Conservation (phyloP, 2,113 vertebrate species). For the Gymnorhina tibicen region DNA sequence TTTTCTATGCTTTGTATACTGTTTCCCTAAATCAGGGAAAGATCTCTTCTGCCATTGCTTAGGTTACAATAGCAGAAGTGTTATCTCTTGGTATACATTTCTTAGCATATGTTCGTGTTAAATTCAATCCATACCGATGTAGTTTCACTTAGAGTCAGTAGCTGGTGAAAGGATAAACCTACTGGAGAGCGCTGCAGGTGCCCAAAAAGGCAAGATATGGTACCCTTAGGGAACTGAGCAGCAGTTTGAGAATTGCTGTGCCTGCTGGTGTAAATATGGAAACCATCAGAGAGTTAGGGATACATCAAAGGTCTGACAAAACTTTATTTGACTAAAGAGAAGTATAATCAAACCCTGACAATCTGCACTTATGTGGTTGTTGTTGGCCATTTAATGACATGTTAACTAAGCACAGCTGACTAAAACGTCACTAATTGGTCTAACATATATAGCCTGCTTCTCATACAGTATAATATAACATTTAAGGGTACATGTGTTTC, state of each 20-base stretch:
- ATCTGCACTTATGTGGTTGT: conserved; percentile 72
- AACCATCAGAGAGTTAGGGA: conserved; percentile 46
- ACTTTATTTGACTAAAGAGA: conserved; percentile 70
- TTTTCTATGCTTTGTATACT: neutral
- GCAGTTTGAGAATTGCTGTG: neutral
- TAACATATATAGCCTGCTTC: conserved; percentile 62
- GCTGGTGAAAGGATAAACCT: neutral
- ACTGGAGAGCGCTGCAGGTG: neutral
- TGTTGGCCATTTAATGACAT: conserved; percentile 73
- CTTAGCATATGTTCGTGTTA: neutral
- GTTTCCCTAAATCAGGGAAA: neutral
- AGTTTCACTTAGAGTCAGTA: neutral
- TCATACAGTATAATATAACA: conserved; percentile 40
- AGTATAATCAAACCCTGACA: conserved; percentile 69
- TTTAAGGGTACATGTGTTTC: conserved; percentile 36
- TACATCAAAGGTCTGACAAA: conserved; percentile 69
- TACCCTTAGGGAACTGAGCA: neutral
- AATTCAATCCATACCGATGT: neutral
- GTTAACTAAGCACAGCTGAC: conserved; percentile 59
- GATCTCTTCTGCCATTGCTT: neutral
- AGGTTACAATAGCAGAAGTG: neutral
- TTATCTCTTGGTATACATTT: neutral
- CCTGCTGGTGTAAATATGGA: conserved; percentile 68
- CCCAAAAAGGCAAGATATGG: neutral
- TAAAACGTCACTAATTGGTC: conserved; percentile 65